Base-by-base conservation (phyloP, 2,888 invertebrate species). In the Ochropleura plecta region DNA sequence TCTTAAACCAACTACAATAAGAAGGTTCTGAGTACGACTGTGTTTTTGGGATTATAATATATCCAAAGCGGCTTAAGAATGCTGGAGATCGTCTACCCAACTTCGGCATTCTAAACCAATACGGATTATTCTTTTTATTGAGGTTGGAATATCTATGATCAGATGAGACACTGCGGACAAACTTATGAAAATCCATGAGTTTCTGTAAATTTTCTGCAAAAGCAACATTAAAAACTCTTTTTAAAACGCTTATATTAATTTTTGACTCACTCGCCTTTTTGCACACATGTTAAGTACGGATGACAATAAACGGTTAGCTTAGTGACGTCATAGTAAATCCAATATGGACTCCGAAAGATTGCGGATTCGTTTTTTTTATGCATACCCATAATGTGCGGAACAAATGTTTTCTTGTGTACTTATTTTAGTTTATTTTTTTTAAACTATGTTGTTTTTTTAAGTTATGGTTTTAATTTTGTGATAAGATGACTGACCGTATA, bases 1-100 rank as follows among this genome's bases (percentile, higher is more conserved):
- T 65, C 30, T 59, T 30, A 48, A 64, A 42, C 46, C 40, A 18
- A 30, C 18, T 14, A 48, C 8, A 60, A 12, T 30, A 51, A 51
- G 7, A 60, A 44, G 42, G 30, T 55, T 62, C 30, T 46, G 44
- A 46, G 40, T 55, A 70, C 18, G 20, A 46, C 53, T 49, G 48
- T 70, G 20, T 76, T 55, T 70, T 76, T 44, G 18, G n/a, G 18
- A 76, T 63, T 55, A 76, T 44, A 53, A 55, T 53, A n/a, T 55
- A 49, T 20, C 60, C 14, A 63, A 62, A 63, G 55, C 62, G 18
- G 79, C 40, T 79, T 71, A 59, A 16, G 14, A 51, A n/a, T 16
- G 14, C 51, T 44, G n/a, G 12, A 70, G 20, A 63, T 62, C 30
- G 14, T 44, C 42, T 8, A 8, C 20, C 20, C 14, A 55, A 55